A percentile compares a stretch with the other conserved stretches of the same genome.
Conservation (phyloP, 2,797 vertebrate genomes). For the Epinephelus coioides region DNA sequence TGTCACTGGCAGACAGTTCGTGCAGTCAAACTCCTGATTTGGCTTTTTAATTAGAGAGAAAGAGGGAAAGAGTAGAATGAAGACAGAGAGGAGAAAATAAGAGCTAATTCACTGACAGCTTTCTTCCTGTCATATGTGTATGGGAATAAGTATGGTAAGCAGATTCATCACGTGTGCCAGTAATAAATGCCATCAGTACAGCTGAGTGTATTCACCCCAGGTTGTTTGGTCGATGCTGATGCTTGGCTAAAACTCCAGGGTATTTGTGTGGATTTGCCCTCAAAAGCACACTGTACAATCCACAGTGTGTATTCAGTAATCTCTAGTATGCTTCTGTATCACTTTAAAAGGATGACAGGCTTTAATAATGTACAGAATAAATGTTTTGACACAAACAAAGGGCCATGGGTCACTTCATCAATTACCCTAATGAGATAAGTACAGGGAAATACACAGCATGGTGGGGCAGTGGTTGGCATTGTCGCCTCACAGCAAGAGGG, state of each 20-base stretch:
- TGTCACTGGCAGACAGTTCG: slow-evolving; percentile 66
- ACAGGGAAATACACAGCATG: too few relatives aligned
- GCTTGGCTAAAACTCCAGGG: slow-evolving; percentile 24
- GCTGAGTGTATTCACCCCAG: slow-evolving; percentile 32
- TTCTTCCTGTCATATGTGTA: slow-evolving; percentile 46
- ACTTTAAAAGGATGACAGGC: neutral
- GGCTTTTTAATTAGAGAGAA: slow-evolving; percentile 68
- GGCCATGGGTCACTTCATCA: neutral
- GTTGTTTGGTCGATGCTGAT: slow-evolving; percentile 28
- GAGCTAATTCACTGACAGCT: slow-evolving; percentile 54
- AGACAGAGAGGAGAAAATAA: slow-evolving; percentile 48
- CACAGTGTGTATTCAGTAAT: neutral
- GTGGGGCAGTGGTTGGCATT: too few relatives aligned
- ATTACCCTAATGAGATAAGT: neutral
- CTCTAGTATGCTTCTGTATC: neutral
- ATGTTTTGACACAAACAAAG: neutral
- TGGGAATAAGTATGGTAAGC: slow-evolving; percentile 31
- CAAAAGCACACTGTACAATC: slow-evolving; percentile 23
- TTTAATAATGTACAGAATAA: neutral
- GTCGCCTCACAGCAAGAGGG: too few relatives aligned
- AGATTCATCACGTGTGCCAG: slow-evolving; percentile 49
- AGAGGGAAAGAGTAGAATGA: slow-evolving; percentile 36
- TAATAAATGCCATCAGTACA: slow-evolving; percentile 50
- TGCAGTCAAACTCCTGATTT: slow-evolving; percentile 71
- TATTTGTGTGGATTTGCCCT: slow-evolving; percentile 24